Percentiles rank a stretch among this genome's conserved stretches.
phyloP scores from a whole-genome alignment of 1,140 invertebrate genomes.

The Mactra quadrangularis region DNA sequence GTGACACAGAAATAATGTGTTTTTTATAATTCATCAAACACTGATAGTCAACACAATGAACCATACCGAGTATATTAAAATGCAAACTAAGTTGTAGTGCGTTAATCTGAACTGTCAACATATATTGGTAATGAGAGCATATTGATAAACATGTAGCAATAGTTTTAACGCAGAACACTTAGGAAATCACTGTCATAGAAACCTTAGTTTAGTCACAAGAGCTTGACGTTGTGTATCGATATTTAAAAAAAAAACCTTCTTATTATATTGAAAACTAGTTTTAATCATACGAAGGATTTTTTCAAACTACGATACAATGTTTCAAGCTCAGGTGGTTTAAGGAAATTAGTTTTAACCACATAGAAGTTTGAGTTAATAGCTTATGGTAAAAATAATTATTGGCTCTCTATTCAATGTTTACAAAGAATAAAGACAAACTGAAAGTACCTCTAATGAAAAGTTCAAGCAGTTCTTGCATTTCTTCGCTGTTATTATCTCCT shows the following conservation, averaged over 20 bases:
- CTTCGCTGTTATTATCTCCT: not conserved
- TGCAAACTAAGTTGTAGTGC: not conserved
- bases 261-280: not conserved
- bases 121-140: not conserved
- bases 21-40: not conserved
- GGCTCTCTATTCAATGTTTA: not conserved
- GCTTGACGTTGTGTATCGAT: too few species aligned
- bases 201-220: too few species aligned
- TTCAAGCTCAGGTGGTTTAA: not conserved
- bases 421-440: not conserved
- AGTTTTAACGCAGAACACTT: not conserved
- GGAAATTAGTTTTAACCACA: not conserved
- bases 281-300: not conserved
- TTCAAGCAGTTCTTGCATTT: constrained; percentile 28
- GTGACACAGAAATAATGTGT: not conserved
- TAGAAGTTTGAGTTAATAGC: not conserved
- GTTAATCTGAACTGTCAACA: not conserved
- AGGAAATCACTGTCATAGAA: too few species aligned
- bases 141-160: not conserved
- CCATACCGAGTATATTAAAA: not conserved
- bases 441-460: constrained; percentile 18
- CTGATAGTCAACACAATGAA: not conserved
- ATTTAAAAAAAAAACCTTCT: not conserved
- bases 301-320: too few species aligned
- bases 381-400: not conserved